Base-by-base conservation (phyloP, 2,113 vertebrate genomes). In the Xenopus borealis region DNA sequence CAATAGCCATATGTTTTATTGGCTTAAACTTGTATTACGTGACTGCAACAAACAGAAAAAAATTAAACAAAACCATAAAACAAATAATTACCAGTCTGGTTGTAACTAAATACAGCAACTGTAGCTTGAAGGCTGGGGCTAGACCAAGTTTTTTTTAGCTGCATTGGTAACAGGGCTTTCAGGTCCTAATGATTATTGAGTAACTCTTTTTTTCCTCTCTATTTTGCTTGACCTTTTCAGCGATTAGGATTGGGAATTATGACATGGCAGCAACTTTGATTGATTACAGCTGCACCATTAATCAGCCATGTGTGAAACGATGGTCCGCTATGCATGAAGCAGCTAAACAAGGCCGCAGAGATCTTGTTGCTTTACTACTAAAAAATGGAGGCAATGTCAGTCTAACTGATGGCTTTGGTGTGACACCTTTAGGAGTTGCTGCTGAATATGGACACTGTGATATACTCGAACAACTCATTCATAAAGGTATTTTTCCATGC, bases 301-400 rank as follows among this genome's bases (percentile, higher is more conserved):
- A 93, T 79, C 92, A 94, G 80, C 89, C 93, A 0, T 94, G 93
- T 6, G 79, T 86, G 59, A 92, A 85, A 50, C 84, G 77, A 40
- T 94, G 93, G 93, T 95, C 91, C 0, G 91, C 92, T 27, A 88
- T 88, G 64, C 94, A 96, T 1, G 94, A 96, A 86, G 94, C 94
- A 14, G 93, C 92, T 19, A 95, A 93, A 81, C 91, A 89, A 72
- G 93, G 92, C n/a, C 89, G 81, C 62, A 86, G 82, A 19, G 92
- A 92, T 27, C 82, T 94, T 55, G 3, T 91, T 47, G 84, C 85
- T 69, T 79, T 96, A 82, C 87, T 98, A 46, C 82, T 96, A 46
- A 90, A 84, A 66, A 88, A 94, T 0, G 88, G 93, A 5, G 93
- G 87, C 59, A 89, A 85, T 5, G 85, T 91, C 5, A 88, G 83